Base-by-base conservation (phyloP, 2,888 invertebrate species). In the Odontomyia ornata region DNA sequence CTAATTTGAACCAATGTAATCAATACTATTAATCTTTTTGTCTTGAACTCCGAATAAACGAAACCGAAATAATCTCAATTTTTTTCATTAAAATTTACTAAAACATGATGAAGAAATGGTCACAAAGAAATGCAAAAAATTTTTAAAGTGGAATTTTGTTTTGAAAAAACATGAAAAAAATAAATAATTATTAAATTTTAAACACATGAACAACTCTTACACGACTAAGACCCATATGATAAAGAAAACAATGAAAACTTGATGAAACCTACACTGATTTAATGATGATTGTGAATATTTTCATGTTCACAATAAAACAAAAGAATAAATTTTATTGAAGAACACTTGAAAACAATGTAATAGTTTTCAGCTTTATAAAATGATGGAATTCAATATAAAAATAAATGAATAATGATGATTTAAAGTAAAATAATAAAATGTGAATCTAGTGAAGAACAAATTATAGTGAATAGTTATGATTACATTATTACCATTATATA, bases 311-410 rank as follows among this genome's bases (percentile, higher is more conserved):
- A 3, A 25, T 9, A 60, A 60, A 60, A 60, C 15, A 18, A 18
- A 52, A 13, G 5, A 27, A 18, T 28, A 21, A 36, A 64, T 25
- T 65, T 9, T 18, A 65, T 65, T 5, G 28, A 65, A 21, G 4
- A 65, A 15, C 43, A 30, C 7, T 43, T 36, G 23, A 30, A 13
- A 1, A 28, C 2, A 47, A 75, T 64, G 28, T 11, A n/a, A 47
- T 5, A 75, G 64, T 64, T 75, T 75, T 64, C 21, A 75, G 75
- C 62, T 75, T 75, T 75, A 75, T 75, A 75, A 75, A 75, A 64
- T 46, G 21, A 73, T 28, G 57, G 60, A 73, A 73, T 73, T 57
- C 73, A 36, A 73, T 67, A 73, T 56, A 9, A 47, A 21, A 36
- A 60, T 43, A 43, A 69, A 23, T n/a, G n/a, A 18, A 73, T 2